Conservation (phyloP, 2,888 invertebrate species). For the Dendrolimus pini region DNA sequence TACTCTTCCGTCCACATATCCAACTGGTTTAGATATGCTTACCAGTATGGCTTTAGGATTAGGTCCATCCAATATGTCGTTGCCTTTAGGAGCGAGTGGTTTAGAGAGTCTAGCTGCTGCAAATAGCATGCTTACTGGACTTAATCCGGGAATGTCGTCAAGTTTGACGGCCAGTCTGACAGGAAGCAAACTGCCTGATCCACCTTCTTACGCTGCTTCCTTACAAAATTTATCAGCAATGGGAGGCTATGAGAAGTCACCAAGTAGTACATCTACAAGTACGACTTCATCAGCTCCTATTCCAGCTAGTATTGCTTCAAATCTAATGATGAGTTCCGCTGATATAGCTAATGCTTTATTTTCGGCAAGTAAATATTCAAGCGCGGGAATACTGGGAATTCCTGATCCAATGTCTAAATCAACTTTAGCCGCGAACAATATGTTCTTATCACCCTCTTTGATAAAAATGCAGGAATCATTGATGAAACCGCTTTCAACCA, state of each 20-base stretch:
- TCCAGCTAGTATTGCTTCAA: slow-evolving; percentile 74
- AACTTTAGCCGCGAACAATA: slow-evolving; percentile 85
- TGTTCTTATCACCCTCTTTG: slow-evolving; percentile 85
- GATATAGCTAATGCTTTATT: slow-evolving; percentile 82
- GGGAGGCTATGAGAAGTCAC: slow-evolving; percentile 58
- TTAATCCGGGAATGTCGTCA: slow-evolving; percentile 56
- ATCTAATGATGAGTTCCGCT: slow-evolving; percentile 78
- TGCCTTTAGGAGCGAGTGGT: slow-evolving; percentile 56
- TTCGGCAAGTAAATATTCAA: slow-evolving; percentile 80
- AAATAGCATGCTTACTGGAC: slow-evolving; percentile 63
- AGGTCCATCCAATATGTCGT: slow-evolving; percentile 57
- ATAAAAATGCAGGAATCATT: slow-evolving; percentile 83
- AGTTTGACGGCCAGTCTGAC: slow-evolving; percentile 61
- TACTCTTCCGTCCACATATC: slow-evolving; percentile 67
- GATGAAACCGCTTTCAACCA: slow-evolving; percentile 77
- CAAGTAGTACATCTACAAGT: slow-evolving; percentile 69
- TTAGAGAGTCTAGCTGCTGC: slow-evolving; percentile 70
- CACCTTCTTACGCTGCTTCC: slow-evolving; percentile 66
- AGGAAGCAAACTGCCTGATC: slow-evolving; percentile 58
- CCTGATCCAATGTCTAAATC: slow-evolving; percentile 87
- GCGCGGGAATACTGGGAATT: slow-evolving; percentile 78
- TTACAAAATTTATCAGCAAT: slow-evolving; percentile 61
- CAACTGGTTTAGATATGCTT: slow-evolving; percentile 67
- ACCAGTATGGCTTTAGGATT: slow-evolving; percentile 71
- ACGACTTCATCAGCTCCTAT: slow-evolving; percentile 66